Percentiles rank a stretch among this genome's conserved stretches.
Conservation (phyloP, 2,113 vertebrate genomes). For the Pachypanchax playfairii region DNA sequence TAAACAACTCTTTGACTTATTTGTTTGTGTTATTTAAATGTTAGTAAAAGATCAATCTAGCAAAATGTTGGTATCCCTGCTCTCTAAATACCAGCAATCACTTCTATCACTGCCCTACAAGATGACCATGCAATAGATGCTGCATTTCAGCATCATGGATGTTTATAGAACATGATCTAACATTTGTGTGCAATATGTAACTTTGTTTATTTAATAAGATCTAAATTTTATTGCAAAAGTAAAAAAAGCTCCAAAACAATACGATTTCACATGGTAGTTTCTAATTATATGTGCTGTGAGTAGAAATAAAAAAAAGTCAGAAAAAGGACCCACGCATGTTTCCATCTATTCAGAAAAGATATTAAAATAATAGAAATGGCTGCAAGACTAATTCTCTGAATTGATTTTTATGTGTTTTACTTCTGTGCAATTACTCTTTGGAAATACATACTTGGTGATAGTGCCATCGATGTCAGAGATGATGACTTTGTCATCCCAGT, state of each 20-base stretch:
- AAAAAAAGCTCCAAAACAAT: neutral
- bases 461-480: slow-evolving; percentile 98
- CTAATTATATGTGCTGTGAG: neutral
- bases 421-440: neutral
- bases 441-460: slow-evolving; percentile 90
- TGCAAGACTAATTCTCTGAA: neutral
- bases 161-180: neutral
- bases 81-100: too few relatives aligned
- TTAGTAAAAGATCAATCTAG: too few relatives aligned
- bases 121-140: neutral
- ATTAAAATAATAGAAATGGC: neutral
- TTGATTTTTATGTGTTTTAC: neutral
- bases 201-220: slow-evolving; percentile 7
- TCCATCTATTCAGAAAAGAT: neutral
- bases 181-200: neutral
- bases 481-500: slow-evolving; percentile 95
- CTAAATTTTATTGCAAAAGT: slow-evolving; percentile 1
- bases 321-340: neutral
- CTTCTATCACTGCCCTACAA: too few relatives aligned
- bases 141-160: neutral
- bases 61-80: too few relatives aligned
- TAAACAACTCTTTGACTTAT: too few relatives aligned
- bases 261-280: neutral
- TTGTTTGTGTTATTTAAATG: too few relatives aligned
- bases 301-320: neutral